Percentiles rank a stretch among this genome's conserved stretches.
Evolutionary conservation across 2,888 invertebrate genomes (phyloP).

Genomic region (Apotomis turbidana): DNA sequence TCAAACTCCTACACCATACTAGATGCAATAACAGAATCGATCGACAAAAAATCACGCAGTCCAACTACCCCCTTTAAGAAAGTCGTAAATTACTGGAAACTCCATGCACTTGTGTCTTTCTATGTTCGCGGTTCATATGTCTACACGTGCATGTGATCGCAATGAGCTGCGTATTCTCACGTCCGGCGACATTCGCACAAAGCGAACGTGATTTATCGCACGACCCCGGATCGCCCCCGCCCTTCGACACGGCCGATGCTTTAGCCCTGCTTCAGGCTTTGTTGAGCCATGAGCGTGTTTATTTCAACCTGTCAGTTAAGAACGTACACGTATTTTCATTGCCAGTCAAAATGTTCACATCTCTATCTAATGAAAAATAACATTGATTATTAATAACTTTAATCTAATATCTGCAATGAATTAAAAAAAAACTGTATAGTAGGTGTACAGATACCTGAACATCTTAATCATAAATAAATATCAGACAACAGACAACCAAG

Average conservation of each 20-base stretch:
- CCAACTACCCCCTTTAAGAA: constrained; percentile 17
- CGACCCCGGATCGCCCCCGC: constrained; percentile 48
- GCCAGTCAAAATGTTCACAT: too few relatives aligned
- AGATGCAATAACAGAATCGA: constrained; percentile 3
- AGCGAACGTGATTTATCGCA: constrained; percentile 46
- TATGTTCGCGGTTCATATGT: background rate
- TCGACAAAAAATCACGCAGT: constrained; percentile 52
- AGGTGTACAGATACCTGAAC: too few relatives aligned
- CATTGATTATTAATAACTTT: too few relatives aligned
- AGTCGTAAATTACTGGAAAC: too few relatives aligned
- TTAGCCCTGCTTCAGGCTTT: constrained; percentile 2
- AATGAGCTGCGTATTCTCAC: constrained; percentile 64
- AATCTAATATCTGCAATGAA: too few relatives aligned
- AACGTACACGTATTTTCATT: too few relatives aligned
- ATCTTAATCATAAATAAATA: too few relatives aligned
- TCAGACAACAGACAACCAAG: too few relatives aligned
- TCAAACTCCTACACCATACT: background rate
- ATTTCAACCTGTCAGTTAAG: too few relatives aligned
- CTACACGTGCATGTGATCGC: constrained; percentile 64
- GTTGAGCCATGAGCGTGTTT: background rate
- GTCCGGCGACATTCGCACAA: constrained; percentile 54
- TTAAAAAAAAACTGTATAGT: too few relatives aligned
- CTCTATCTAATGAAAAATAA: too few relatives aligned
- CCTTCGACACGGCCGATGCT: constrained; percentile 32
- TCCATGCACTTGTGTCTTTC: background rate